A percentile compares a stretch with the other conserved stretches of the same genome.
phyloP scores from a whole-genome alignment of 2,888 invertebrate genomes.

The Disparrhopalites patrizii region DNA sequence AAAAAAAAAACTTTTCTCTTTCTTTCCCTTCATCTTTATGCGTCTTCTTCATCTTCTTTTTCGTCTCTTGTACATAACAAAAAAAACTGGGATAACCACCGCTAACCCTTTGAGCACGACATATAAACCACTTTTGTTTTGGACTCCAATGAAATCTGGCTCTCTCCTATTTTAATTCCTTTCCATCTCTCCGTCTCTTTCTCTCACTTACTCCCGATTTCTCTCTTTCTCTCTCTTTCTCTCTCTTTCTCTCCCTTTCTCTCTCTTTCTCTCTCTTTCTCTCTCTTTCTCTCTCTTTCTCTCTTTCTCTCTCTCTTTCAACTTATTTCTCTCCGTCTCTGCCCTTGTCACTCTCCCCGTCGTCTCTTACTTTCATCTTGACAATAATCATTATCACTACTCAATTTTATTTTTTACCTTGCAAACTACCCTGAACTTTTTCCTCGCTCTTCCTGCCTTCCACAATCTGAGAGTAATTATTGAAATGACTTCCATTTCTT shows the following conservation, averaged over 20 bases:
- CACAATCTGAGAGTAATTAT: too few relatives aligned
- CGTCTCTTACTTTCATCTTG: neutral
- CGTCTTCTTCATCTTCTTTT: too few relatives aligned
- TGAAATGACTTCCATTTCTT: too few relatives aligned
- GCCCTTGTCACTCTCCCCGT: neutral
- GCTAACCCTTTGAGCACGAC: neutral
- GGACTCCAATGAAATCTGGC: too few relatives aligned
- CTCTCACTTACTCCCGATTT: neutral
- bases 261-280: neutral
- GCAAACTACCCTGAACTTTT: neutral
- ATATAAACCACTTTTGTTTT: too few relatives aligned
- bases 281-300: constrained; percentile 6
- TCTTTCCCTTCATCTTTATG: too few relatives aligned
- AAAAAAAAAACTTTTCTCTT: neutral
- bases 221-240: constrained; percentile 22
- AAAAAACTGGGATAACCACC: neutral
- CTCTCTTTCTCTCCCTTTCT: neutral
- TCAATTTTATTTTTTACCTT: neutral
- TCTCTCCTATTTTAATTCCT: too few relatives aligned
- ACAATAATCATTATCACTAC: neutral
- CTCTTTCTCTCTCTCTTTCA: neutral
- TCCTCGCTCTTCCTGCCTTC: too few relatives aligned
- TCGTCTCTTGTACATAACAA: neutral
- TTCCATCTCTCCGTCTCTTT: neutral
- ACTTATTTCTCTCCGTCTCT: neutral